Percentiles rank a stretch among this genome's conserved stretches.
Evolutionary conservation across 2,797 vertebrate genomes (phyloP).

Genomic region (Onychomys leucogaster): DNA sequence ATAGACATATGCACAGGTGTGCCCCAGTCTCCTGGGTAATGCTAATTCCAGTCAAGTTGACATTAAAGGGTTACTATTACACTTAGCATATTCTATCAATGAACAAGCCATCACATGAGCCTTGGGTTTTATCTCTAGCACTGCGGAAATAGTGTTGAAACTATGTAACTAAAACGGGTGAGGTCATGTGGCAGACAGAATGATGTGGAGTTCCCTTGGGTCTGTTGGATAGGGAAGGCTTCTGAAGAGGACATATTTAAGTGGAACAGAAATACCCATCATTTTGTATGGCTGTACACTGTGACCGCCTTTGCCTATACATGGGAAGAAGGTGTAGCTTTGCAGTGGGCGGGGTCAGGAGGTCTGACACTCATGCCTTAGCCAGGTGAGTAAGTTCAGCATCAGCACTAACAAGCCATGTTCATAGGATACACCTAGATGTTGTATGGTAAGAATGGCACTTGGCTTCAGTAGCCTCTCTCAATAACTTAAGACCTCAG

Average conservation of each 20-base stretch:
- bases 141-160: background rate
- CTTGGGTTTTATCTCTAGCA: background rate
- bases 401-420: background rate
- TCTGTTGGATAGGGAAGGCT: too few species aligned
- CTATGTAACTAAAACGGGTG: background rate
- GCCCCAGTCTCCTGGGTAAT: background rate
- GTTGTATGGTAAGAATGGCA: too few species aligned
- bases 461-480: background rate
- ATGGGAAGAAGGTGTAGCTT: background rate
- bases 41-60: background rate
- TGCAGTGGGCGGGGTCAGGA: background rate
- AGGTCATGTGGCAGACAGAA: background rate
- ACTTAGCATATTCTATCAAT: background rate
- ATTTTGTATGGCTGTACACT: background rate
- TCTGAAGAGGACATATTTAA: background rate
- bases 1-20: background rate
- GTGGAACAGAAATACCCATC: background rate
- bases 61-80: background rate
- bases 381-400: background rate
- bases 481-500: background rate
- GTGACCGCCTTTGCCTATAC: background rate
- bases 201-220: background rate
- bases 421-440: background rate
- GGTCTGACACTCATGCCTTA: background rate
- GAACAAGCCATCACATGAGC: background rate